These are phyloP conservation scores for Chionodraco myersi DNA, from an alignment of 2,113 vertebrate species.

Conservation along the genomic window DNA sequence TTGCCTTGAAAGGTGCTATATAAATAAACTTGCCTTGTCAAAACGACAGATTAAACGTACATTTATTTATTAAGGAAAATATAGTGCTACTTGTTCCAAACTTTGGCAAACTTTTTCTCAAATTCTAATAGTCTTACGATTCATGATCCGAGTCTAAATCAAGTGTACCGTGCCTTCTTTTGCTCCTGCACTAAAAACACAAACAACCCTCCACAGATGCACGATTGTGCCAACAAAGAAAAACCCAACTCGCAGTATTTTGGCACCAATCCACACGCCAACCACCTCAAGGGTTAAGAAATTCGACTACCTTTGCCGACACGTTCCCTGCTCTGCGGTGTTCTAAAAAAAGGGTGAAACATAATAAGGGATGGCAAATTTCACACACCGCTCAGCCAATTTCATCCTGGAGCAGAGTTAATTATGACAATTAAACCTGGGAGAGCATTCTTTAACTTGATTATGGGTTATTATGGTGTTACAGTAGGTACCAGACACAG, in stretches of 20 bases:
- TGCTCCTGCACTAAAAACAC: not conserved
- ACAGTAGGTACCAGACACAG: slow-evolving; percentile 10
- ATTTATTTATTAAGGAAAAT: too few relatives aligned
- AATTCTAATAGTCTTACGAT: too few relatives aligned
- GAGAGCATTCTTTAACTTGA: slow-evolving; percentile 38
- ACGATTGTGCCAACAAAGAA: not conserved
- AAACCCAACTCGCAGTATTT: not conserved
- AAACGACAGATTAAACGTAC: too few relatives aligned
- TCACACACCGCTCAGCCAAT: slow-evolving; percentile 23
- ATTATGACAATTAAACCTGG: slow-evolving; percentile 43
- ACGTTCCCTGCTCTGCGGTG: not conserved
- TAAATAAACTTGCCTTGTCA: too few relatives aligned
- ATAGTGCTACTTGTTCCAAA: too few relatives aligned
- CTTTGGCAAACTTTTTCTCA: too few relatives aligned
- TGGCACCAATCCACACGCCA: not conserved
- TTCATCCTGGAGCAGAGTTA: slow-evolving; percentile 24
- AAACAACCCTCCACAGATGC: not conserved
- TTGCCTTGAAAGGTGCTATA: too few relatives aligned
- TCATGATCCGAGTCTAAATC: not conserved
- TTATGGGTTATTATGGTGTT: slow-evolving; percentile 36
- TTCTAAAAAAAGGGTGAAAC: not conserved
- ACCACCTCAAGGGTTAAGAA: not conserved
- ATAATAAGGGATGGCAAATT: slow-evolving; percentile 32
- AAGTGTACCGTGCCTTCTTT: too few relatives aligned
- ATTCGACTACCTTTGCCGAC: not conserved